Base-by-base conservation (phyloP, 2,797 vertebrate species). In the Pterois miles region DNA sequence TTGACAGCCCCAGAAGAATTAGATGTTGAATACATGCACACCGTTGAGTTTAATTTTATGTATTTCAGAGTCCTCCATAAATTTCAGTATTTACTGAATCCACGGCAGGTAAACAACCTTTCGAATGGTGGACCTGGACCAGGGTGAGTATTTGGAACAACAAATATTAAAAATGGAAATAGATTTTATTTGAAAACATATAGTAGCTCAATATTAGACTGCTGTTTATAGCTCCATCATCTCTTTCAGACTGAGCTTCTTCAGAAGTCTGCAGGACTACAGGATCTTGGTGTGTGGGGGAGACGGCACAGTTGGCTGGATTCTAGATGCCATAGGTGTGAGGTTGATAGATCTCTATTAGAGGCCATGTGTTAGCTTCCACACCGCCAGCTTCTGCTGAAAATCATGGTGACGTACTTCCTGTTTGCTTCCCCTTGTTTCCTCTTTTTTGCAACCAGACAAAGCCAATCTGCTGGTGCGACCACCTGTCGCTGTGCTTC, bases 261-360 rank as follows among this genome's bases (percentile, higher is more conserved):
- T 99, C 94, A 95, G 91, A 83, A 92, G 96, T 10, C 94, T 98
- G 65, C 88, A 95, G 33, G 86, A 97, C 58, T 97, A 93, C 87
- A 95, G 97, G 75, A 94, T 99, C 86, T 86, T 99, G 93, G 97
- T 98, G 57, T 98, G 98, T 8, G 98, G 98, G 0, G 98, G 98
- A 23, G 98, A 98, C 1, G 98, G 98, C 78, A 98, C 97, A 1
- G 98, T 98, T 33, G 98, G 98, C 82, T 98, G 98, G 98, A 97
- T 99, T 78, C 94, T 98, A 10, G 98, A 99, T 38, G 96, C 96
- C 50, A 97, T 98, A 72, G 98, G 98, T 98, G 88, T 94, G 95
- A 62, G 33, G 33, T 59, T 29, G 11, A 12, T 25, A 14, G 9
- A 52, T 43, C 8, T n/a, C 64, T 9, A 5, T 13, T 29, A 43